Evolutionary conservation across 2,797 vertebrate genomes (phyloP).

Genomic region (Ficedula albicollis): DNA sequence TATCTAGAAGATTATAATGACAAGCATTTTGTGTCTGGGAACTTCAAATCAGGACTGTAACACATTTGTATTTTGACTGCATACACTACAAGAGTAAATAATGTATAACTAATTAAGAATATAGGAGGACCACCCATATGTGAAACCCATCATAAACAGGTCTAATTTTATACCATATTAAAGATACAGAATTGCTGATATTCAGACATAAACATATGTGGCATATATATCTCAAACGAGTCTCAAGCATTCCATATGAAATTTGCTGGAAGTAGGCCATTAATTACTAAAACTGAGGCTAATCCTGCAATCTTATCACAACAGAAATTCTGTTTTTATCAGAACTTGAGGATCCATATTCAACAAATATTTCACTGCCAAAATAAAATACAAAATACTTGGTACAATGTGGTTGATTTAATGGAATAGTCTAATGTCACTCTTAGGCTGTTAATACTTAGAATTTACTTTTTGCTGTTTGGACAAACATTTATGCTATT

Average conservation of each 20-base stretch:
- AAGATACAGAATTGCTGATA: not conserved
- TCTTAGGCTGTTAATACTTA: not conserved
- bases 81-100: not conserved
- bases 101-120: not conserved
- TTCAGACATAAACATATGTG: not conserved
- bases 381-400: conserved; percentile 5
- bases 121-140: not conserved
- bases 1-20: not conserved
- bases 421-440: not conserved
- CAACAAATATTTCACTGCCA: conserved; percentile 7
- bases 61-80: not conserved
- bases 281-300: not conserved
- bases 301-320: not conserved
- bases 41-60: not conserved
- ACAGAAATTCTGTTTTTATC: not conserved
- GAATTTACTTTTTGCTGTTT: not conserved
- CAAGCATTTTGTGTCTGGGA: not conserved
- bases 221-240: not conserved
- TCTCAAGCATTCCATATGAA: not conserved
- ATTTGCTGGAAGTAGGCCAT: conserved; percentile 1
- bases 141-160: not conserved
- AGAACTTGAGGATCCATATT: not conserved
- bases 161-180: not conserved
- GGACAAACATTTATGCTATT: not conserved
- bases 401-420: not conserved